phyloP scores from a whole-genome alignment of 2,797 vertebrate species.

The Pogonophryne albipinna region DNA sequence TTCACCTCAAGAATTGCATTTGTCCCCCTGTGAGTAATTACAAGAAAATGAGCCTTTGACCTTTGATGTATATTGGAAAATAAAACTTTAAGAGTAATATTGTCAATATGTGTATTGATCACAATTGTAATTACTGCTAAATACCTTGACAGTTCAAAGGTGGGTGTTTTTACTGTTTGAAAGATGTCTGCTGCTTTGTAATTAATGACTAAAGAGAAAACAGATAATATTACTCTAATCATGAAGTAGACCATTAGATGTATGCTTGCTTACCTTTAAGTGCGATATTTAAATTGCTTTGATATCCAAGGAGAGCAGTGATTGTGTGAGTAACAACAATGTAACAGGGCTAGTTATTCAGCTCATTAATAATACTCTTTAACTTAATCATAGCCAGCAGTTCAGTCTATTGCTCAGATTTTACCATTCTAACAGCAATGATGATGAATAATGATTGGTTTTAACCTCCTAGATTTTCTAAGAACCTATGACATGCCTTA shows the following conservation, averaged over 20 bases:
- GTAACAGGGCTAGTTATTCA: constrained; percentile 78
- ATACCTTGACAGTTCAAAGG: constrained; percentile 50
- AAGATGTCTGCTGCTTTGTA: constrained; percentile 40
- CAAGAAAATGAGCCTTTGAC: constrained; percentile 85
- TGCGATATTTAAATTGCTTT: constrained; percentile 64
- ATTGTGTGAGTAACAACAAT: constrained; percentile 63
- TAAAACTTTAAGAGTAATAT: constrained; percentile 79
- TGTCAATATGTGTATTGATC: constrained; percentile 78
- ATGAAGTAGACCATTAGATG: constrained; percentile 51
- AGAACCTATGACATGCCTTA: constrained; percentile 83
- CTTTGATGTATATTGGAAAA: constrained; percentile 83
- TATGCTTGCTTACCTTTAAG: constrained; percentile 40
- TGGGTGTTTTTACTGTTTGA: constrained; percentile 52
- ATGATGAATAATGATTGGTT: constrained; percentile 86
- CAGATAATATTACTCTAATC: constrained; percentile 50
- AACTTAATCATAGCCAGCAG: constrained; percentile 79
- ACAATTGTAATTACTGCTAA: constrained; percentile 76
- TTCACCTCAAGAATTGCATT: constrained; percentile 76
- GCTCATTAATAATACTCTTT: constrained; percentile 83
- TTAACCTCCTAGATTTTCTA: constrained; percentile 80
- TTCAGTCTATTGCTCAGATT: constrained; percentile 81
- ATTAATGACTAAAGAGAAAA: constrained; percentile 58
- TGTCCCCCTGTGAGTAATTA: constrained; percentile 84
- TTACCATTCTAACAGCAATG: constrained; percentile 80
- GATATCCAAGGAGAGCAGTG: constrained; percentile 49